Evolutionary conservation across 1,140 invertebrate genomes (phyloP).

Genomic region (Brachionus koreanus): DNA sequence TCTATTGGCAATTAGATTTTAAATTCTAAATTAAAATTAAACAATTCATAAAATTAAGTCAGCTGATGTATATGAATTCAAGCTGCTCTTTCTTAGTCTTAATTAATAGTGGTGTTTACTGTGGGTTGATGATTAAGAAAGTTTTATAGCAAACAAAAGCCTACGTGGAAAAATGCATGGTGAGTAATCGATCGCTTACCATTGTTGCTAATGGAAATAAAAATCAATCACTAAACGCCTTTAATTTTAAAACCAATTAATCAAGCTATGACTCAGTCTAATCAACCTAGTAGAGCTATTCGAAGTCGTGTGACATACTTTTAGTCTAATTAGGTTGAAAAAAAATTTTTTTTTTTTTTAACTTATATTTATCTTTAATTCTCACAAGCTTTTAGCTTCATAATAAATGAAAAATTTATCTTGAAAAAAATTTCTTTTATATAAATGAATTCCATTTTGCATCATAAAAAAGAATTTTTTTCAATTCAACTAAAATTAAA

Average conservation of each 20-base stretch:
- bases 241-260: not conserved
- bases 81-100: not conserved
- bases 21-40: not conserved
- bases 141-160: not conserved
- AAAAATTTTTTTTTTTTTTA: not conserved
- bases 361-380: not conserved
- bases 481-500: not conserved
- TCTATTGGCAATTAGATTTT: not conserved
- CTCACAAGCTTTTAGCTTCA: not conserved
- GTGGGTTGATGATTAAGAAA: not conserved
- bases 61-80: not conserved
- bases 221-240: not conserved
- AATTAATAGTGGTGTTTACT: not conserved
- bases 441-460: not conserved
- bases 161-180: not conserved
- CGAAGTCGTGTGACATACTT: not conserved
- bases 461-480: not conserved
- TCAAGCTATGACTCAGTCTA: not conserved
- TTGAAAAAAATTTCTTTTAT: not conserved
- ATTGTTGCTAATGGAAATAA: not conserved
- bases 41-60: not conserved
- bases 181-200: not conserved
- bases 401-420: not conserved
- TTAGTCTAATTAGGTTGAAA: not conserved
- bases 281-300: not conserved